A percentile compares a stretch with the other conserved stretches of the same genome.
These are phyloP conservation scores for Adineta ricciae DNA, from an alignment of 2,888 invertebrate species.

Conservation along the genomic window DNA sequence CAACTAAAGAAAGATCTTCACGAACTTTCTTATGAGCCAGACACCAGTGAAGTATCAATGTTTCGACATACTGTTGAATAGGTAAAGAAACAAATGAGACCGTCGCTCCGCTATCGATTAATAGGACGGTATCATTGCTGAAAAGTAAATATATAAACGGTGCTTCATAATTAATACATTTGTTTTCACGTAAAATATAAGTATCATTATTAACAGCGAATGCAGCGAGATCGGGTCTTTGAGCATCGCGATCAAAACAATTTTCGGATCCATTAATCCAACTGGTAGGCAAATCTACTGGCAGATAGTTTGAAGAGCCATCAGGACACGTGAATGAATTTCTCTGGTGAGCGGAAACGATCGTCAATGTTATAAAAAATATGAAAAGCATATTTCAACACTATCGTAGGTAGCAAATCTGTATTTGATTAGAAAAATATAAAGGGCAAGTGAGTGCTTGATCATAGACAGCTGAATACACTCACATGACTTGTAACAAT, in stretches of 20 bases:
- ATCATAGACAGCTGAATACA: neutral
- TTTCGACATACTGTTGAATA: neutral
- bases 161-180: slow-evolving; percentile 18
- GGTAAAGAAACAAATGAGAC: neutral
- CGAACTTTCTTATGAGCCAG: neutral
- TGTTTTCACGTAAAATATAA: slow-evolving; percentile 3
- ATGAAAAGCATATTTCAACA: neutral
- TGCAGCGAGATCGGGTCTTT: neutral
- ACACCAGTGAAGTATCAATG: neutral
- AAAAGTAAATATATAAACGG: neutral
- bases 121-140: neutral
- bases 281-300: neutral
- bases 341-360: neutral
- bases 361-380: neutral
- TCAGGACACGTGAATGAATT: neutral
- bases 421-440: neutral
- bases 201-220: neutral
- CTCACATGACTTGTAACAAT: neutral
- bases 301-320: neutral
- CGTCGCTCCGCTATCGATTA: slow-evolving; percentile 9
- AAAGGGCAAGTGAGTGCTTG: neutral
- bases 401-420: neutral
- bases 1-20: neutral
- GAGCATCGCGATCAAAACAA: neutral
- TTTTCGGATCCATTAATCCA: neutral